Conservation (phyloP, 2,797 vertebrate genomes). For the Sternarchorhynchus goeldii region DNA sequence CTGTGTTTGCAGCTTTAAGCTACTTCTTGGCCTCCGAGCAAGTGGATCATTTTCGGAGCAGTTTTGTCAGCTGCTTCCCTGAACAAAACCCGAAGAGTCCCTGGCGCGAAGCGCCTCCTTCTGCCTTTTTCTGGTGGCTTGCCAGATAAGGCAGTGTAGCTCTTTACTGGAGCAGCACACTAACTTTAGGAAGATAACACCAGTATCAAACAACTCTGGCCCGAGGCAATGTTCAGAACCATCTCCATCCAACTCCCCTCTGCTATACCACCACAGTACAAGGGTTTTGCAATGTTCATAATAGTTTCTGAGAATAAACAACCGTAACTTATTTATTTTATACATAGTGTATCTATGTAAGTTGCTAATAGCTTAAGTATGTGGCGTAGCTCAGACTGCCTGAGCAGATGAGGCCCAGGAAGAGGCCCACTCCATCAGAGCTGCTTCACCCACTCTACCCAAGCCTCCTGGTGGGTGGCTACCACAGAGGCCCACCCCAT, state of each 20-base stretch:
- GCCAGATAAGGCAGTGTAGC: background rate
- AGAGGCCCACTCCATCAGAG: no score
- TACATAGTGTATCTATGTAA: no score
- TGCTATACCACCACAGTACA: background rate
- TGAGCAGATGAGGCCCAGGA: no score
- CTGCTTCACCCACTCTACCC: no score
- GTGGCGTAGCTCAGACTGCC: no score
- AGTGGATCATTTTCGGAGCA: no score
- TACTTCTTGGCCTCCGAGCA: background rate
- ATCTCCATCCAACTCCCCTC: background rate
- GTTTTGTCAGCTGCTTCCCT: background rate
- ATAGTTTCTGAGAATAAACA: background rate
- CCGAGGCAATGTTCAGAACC: background rate
- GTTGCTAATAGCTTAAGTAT: no score
- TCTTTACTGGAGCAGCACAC: background rate
- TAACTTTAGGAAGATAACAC: background rate
- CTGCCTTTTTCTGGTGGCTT: background rate
- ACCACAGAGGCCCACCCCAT: no score
- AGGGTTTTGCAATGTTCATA: background rate
- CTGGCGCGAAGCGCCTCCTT: background rate
- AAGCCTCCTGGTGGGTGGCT: no score
- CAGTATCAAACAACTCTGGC: background rate
- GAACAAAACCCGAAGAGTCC: background rate
- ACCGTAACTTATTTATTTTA: background rate
- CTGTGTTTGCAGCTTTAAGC: background rate